Percentiles rank a stretch among this genome's conserved stretches.
Conservation (phyloP, 2,888 invertebrate species). For the Myathropa florea region DNA sequence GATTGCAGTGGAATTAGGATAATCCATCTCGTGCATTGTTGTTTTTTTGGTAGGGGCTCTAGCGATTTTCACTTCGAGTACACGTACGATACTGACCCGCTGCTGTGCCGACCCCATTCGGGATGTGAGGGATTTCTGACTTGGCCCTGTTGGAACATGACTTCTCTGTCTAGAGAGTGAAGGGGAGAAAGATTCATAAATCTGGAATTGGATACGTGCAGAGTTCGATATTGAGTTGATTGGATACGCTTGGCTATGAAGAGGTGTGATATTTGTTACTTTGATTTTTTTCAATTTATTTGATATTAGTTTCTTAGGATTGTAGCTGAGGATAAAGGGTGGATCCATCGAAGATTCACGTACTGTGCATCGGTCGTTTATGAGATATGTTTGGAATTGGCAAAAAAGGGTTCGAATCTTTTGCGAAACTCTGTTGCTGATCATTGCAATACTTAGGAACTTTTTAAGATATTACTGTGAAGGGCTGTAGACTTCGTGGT, state of each 20-base stretch:
- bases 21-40: conserved; percentile 67
- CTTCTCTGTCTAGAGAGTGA: neutral
- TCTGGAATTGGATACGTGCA: conserved; percentile 61
- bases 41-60: conserved; percentile 26
- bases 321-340: no score
- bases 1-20: conserved; percentile 57
- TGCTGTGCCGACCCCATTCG: conserved; percentile 30
- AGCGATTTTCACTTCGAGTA: conserved; percentile 21
- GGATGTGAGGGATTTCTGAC: conserved; percentile 17
- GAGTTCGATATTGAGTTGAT: conserved; percentile 59
- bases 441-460: no score
- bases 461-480: no score
- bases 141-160: conserved; percentile 32
- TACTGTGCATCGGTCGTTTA: neutral
- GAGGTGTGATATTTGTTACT: neutral
- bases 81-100: conserved; percentile 16
- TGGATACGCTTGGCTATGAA: conserved; percentile 31
- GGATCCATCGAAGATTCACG: neutral
- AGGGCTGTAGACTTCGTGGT: no score
- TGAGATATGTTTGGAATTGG: neutral
- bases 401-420: no score
- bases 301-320: neutral
- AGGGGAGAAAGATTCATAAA: conserved; percentile 39
- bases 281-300: conserved; percentile 14
- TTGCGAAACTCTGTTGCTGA: no score